Evolutionary conservation across 1,140 invertebrate species (phyloP).

Genomic region (Hycleus phaleratus): DNA sequence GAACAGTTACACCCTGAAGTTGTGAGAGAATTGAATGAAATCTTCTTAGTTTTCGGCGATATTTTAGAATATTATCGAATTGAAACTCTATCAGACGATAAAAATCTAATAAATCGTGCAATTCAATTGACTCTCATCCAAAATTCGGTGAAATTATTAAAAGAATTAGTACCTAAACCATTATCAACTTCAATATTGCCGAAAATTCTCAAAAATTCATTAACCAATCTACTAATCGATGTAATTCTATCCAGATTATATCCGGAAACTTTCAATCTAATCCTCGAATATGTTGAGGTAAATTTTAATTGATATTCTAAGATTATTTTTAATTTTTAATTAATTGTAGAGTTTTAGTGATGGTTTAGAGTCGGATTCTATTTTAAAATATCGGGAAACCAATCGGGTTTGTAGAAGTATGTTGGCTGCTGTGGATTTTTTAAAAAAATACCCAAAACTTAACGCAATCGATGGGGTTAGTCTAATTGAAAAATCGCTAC

Average conservation of each 20-base stretch:
- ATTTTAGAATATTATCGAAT: conserved; percentile 44
- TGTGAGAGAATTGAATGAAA: conserved; percentile 29
- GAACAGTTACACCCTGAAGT: conserved; percentile 11
- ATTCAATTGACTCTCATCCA: conserved; percentile 33
- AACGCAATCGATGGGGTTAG: conserved; percentile 35
- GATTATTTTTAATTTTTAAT: conserved; percentile 8
- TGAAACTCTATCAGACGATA: conserved; percentile 31
- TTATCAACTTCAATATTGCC: conserved; percentile 31
- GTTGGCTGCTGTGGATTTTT: conserved; percentile 42
- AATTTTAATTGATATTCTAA: background rate
- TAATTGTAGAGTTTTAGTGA: conserved; percentile 28
- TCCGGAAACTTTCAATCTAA: conserved; percentile 33
- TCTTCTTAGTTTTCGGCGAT: conserved; percentile 37
- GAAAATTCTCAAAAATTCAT: conserved; percentile 35
- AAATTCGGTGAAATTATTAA: conserved; percentile 27
- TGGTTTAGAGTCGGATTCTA: conserved; percentile 23
- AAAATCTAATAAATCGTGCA: conserved; percentile 23
- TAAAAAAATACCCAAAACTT: conserved; percentile 37
- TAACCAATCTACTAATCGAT: conserved; percentile 35
- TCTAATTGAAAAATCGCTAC: conserved; percentile 41
- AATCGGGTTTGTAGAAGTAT: conserved; percentile 44
- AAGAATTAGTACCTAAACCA: conserved; percentile 29
- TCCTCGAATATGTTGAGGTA: conserved; percentile 35
- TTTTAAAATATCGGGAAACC: conserved; percentile 40
- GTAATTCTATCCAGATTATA: conserved; percentile 34